A percentile compares a stretch with the other conserved stretches of the same genome.
phyloP scores from a whole-genome alignment of 2,888 invertebrate species.

The Dynastes tityus region DNA sequence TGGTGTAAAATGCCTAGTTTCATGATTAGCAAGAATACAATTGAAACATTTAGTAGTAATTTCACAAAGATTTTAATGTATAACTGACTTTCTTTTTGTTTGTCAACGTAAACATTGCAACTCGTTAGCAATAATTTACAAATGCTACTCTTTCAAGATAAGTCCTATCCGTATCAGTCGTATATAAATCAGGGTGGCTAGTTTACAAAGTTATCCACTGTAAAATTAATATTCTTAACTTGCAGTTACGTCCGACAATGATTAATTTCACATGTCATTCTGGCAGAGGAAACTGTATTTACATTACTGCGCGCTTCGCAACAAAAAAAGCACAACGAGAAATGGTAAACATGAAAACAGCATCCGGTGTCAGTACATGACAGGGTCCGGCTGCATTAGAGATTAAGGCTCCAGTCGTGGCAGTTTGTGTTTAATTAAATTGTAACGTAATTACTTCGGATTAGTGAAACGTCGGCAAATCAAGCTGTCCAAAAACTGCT shows the following conservation, averaged over 20 bases:
- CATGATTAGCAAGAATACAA: no score
- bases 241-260: neutral
- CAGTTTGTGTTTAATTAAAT: constrained; percentile 20
- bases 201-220: neutral
- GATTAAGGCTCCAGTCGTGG: neutral
- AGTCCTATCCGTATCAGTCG: neutral
- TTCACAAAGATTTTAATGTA: no score
- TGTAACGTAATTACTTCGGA: constrained; percentile 21
- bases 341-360: neutral
- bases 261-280: neutral
- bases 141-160: no score
- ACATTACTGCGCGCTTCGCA: neutral
- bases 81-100: no score
- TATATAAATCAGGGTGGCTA: neutral
- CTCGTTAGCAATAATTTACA: no score
- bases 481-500: constrained; percentile 7
- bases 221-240: constrained; percentile 5
- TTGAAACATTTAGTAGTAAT: no score
- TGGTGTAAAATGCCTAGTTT: no score
- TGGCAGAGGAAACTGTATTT: neutral
- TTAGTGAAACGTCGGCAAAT: constrained; percentile 15
- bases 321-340: neutral
- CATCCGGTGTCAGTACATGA: neutral
- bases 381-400: constrained; percentile 16
- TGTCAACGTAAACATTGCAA: no score